Conservation (phyloP, 2,113 vertebrate genomes). For the Brachypodius melanocephalos region DNA sequence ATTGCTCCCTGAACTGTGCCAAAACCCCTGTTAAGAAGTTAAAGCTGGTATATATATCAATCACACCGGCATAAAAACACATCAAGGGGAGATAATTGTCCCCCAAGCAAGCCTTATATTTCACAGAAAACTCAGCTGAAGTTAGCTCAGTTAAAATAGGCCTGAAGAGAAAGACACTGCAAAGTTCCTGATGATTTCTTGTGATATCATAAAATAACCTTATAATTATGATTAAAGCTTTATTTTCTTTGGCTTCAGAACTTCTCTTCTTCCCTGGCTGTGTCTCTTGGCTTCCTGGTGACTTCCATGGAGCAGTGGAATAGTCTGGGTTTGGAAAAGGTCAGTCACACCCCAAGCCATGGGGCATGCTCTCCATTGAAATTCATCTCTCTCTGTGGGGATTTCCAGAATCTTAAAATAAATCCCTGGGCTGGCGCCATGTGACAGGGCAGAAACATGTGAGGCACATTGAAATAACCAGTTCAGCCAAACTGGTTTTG, state of each 20-base stretch:
- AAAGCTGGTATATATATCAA: not conserved
- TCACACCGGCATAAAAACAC: not conserved
- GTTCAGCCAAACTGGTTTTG: not conserved
- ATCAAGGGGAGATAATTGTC: not conserved
- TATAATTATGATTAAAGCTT: not conserved
- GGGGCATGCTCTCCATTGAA: not conserved
- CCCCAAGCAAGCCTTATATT: not conserved
- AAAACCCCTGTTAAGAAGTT: not conserved
- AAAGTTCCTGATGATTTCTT: not conserved
- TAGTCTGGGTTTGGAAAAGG: not conserved
- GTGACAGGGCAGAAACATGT: not conserved
- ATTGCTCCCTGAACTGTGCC: not conserved
- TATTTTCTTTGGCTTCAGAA: conserved; percentile 17
- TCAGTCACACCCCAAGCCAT: not conserved
- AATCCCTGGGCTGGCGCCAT: not conserved
- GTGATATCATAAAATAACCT: not conserved
- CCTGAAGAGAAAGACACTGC: not conserved
- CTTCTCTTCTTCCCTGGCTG: not conserved
- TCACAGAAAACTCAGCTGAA: conserved; percentile 16
- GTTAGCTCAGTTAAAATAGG: not conserved
- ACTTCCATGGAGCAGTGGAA: not conserved
- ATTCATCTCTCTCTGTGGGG: not conserved
- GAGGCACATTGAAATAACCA: accelerated
- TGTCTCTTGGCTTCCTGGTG: not conserved
- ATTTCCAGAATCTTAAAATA: not conserved